Conservation (phyloP, 2,888 invertebrate genomes). For the Cinara cedri region DNA sequence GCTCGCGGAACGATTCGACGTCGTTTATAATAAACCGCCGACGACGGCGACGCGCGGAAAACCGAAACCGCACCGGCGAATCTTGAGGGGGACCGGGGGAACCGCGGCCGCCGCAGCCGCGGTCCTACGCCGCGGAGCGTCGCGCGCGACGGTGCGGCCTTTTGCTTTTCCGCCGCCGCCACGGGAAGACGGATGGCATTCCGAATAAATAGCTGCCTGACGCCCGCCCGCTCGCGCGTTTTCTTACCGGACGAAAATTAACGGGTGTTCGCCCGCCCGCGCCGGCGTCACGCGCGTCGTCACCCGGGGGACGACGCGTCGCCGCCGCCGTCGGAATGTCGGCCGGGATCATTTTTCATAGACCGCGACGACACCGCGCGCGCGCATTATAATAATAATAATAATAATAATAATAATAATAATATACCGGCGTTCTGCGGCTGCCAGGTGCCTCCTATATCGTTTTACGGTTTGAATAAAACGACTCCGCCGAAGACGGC, state of each 20-base stretch:
- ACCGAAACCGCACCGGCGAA: conserved; percentile 10
- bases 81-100: not conserved
- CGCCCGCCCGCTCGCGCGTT: not conserved
- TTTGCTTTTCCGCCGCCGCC: not conserved
- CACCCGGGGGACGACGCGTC: not conserved
- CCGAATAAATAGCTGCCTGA: conserved; percentile 19
- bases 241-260: conserved; percentile 21
- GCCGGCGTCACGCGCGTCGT: not conserved
- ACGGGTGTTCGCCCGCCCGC: not conserved
- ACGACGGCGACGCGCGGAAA: not conserved
- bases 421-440: no score
- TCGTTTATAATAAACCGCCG: conserved; percentile 21
- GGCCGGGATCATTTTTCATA: conserved; percentile 25
- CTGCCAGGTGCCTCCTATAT: not conserved
- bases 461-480: not conserved
- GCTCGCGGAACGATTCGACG: not conserved
- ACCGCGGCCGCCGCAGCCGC: not conserved
- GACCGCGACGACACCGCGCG: not conserved
- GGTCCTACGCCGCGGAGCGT: no score
- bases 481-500: no score
- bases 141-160: conserved; percentile 21
- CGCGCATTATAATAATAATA: no score
- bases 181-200: conserved; percentile 27
- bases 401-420: no score
- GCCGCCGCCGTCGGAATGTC: not conserved